phyloP scores from a whole-genome alignment of 1,140 invertebrate genomes.

The Elysia chlorotica region DNA sequence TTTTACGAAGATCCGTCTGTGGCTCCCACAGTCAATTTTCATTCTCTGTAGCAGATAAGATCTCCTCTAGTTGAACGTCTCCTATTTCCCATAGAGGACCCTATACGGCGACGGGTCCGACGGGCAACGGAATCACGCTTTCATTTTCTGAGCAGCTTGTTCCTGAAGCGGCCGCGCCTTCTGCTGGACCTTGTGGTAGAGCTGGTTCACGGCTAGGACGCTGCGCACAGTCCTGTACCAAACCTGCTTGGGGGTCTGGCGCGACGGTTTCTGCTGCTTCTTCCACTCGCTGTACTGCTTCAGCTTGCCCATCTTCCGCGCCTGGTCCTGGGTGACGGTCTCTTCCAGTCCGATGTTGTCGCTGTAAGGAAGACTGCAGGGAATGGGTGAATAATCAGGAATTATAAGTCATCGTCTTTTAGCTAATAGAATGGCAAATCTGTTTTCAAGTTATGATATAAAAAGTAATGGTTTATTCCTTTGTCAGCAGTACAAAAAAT shows the following conservation, averaged over 20 bases:
- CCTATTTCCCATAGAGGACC: too few relatives aligned
- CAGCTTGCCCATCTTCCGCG: neutral
- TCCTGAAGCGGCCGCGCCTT: too few relatives aligned
- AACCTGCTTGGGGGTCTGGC: neutral
- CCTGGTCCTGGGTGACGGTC: neutral
- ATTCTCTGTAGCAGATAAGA: too few relatives aligned
- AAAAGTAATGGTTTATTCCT: too few relatives aligned
- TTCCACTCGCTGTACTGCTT: neutral
- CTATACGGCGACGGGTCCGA: too few relatives aligned
- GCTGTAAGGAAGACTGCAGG: neutral
- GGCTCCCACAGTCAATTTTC: too few relatives aligned
- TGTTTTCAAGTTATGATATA: neutral
- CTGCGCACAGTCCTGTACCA: neutral
- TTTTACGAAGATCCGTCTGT: neutral
- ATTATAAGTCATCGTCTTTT: neutral
- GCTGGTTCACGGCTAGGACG: neutral
- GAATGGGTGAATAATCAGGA: neutral
- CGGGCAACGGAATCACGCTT: neutral
- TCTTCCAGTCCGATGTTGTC: constrained; percentile 3
- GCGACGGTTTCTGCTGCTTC: neutral
- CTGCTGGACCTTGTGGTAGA: neutral
- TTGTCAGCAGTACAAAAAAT: too few relatives aligned
- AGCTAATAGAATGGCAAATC: neutral
- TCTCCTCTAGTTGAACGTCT: too few relatives aligned
- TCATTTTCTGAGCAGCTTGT: neutral